These are phyloP conservation scores for Patella vulgata DNA, from an alignment of 1,140 invertebrate genomes.

Conservation along the genomic window DNA sequence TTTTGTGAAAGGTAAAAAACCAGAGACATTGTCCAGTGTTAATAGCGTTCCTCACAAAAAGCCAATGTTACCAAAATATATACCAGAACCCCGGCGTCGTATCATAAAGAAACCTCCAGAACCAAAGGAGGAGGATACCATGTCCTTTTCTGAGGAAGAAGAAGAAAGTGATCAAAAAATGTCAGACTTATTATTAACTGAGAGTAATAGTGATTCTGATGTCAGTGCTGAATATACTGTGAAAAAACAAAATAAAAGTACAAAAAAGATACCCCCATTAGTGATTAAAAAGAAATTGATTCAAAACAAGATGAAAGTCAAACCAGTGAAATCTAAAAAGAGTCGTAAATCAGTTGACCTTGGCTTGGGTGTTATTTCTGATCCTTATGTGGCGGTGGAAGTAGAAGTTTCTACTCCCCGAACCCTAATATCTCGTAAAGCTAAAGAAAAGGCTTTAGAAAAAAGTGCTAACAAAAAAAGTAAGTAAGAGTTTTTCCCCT, in stretches of 20 bases:
- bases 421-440: conserved; percentile 45
- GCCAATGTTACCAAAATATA: conserved; percentile 61
- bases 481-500: conserved; percentile 22
- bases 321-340: conserved; percentile 2
- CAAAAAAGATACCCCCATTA: conserved; percentile 18
- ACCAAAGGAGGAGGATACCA: background rate
- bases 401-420: conserved; percentile 26
- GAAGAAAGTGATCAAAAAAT: conserved; percentile 19
- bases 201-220: conserved; percentile 19
- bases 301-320: no score
- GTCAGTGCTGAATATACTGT: conserved; percentile 11
- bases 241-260: conserved; percentile 1
- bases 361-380: conserved; percentile 4
- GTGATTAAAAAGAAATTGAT: conserved; percentile 2
- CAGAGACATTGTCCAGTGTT: conserved; percentile 62
- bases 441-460: conserved; percentile 46
- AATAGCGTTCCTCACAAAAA: conserved; percentile 53
- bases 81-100: conserved; percentile 53
- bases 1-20: conserved; percentile 63
- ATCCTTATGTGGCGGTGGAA: background rate
- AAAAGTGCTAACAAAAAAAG: conserved; percentile 31
- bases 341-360: conserved; percentile 6
- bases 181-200: conserved; percentile 2
- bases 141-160: conserved; percentile 17
- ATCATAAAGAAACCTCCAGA: background rate